Base-by-base conservation (phyloP, 1,140 invertebrate genomes). In the Bombus waltoni region DNA sequence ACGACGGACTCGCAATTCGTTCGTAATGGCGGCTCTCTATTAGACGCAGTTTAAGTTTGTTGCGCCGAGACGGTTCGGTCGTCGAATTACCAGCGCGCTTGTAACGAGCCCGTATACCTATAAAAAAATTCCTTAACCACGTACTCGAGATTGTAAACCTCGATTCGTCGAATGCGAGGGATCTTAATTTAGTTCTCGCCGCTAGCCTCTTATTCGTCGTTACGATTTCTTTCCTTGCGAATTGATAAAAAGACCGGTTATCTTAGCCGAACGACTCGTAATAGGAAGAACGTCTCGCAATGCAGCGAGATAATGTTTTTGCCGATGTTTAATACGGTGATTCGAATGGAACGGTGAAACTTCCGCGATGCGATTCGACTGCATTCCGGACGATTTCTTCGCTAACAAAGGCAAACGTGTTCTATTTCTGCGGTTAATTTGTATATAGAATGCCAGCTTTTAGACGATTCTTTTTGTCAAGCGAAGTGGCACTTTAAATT, bases 1-100 rank as follows among this genome's bases (percentile, higher is more conserved):
- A 90, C 88, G 85, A 87, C 87, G 85, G 74, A 68, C 73, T 79
- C 74, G 88, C 88, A 87, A 90, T 89, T 90, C 88, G 77, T 32
- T 76, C 66, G 88, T 90, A 89, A 90, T 90, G 74, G 88, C 75
- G 42, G 71, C 35, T 44, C 78, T 89, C 88, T 89, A 88, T 86
- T 86, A 89, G 79, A 83, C 70, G 32, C 84, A 59, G 87, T 89
- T 86, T 28, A 75, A 79, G 83, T 77, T 72, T 62, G 70, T 65
- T 75, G 38, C 42, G 86, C 22, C 32, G 28, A 38, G 38, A 32
- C 40, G 40, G 66, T 76, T 74, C 59, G 28, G 2, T 8, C 59
- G 74, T 79, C 44, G 62, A 76, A 76, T 65, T 53, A 66, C 35
- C 53, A 10, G 6, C 53, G 13, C 73, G 72, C 25, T 5, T 28